Base-by-base conservation (phyloP, 2,888 invertebrate genomes). In the Cosmia trapezina region DNA sequence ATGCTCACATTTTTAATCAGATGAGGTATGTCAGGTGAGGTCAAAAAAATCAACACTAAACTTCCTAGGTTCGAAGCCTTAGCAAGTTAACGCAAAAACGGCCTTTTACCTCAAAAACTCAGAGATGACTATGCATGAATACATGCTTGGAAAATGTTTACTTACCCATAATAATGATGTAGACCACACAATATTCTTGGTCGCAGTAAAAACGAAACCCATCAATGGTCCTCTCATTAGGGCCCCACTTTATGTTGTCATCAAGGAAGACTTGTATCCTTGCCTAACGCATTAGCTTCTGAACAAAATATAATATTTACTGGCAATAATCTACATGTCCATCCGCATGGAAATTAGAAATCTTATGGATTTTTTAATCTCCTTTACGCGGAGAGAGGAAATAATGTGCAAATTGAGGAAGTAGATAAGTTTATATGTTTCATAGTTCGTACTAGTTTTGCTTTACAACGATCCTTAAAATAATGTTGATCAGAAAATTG, bases 181-280 rank as follows among this genome's bases (percentile, higher is more conserved):
- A 73, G 80, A 78, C 84, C 78, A 78, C 84, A 83, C 76, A 76
- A 74, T 80, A 75, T 73, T 72, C 57, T 73, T 65, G 77, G 51
- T 74, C 45, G 66, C 65, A 67, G 62, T 74, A 81, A 80, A 82
- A 83, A 81, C 80, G 60, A 76, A 78, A 68, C 70, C 78, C 82
- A 85, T 86, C 76, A 86, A 83, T 82, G 80, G 81, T 60, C 64
- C 43, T 66, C 70, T 76, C 83, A 83, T 87, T 85, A 86, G 51
- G 66, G 70, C 60, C 33, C 64, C 62, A 54, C 66, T 78, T 76
- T 65, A 82, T 79, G 70, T 70, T 81, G 65, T 77, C 78, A 76
- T 83, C 78, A 86, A 83, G 81, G 78, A 67, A 80, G 77, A 69
- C 68, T 65, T 62, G 79, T 83, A 86, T 84, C 82, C 86, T 84